phyloP scores from a whole-genome alignment of 2,888 invertebrate species.

The Carabus problematicus region DNA sequence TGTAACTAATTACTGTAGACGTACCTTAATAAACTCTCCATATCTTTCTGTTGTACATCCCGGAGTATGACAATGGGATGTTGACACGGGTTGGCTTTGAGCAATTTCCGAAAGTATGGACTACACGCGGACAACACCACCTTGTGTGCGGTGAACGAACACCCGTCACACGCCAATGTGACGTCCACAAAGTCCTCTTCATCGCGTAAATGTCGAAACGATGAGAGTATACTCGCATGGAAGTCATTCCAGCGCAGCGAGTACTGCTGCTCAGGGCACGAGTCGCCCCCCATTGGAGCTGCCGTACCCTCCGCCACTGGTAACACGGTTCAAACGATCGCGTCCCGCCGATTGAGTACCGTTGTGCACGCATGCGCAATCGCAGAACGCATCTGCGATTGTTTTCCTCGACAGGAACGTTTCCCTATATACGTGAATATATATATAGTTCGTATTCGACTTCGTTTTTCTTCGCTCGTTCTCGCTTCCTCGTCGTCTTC shows the following conservation, averaged over 20 bases:
- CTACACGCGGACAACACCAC: conserved; percentile 91
- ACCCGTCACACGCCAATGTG: conserved; percentile 89
- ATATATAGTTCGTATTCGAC: conserved; percentile 49
- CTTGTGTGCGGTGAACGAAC: conserved; percentile 90
- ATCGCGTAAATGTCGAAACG: conserved; percentile 86
- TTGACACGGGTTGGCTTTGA: conserved; percentile 90
- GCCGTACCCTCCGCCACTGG: conserved; percentile 15
- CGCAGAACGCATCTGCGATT: conserved; percentile 47
- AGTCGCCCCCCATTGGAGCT: conserved; percentile 68
- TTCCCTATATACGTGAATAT: not conserved
- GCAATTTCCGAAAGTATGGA: conserved; percentile 86
- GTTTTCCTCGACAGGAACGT: not conserved
- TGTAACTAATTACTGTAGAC: conserved; percentile 33
- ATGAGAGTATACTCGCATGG: conserved; percentile 88
- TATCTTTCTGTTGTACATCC: conserved; percentile 85
- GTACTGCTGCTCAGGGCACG: conserved; percentile 81
- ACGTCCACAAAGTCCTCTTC: conserved; percentile 94
- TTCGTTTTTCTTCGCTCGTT: conserved; percentile 6
- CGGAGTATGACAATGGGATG: conserved; percentile 89
- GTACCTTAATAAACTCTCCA: conserved; percentile 83
- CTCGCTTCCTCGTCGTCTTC: not conserved
- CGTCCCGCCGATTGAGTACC: conserved; percentile 58
- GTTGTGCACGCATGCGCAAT: conserved; percentile 50
- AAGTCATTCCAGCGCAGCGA: conserved; percentile 95
- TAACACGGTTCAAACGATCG: conserved; percentile 9